Percentiles rank a stretch among this genome's conserved stretches.
Evolutionary conservation across 2,888 invertebrate species (phyloP).

Genomic region (Drosophila paramelanica): DNA sequence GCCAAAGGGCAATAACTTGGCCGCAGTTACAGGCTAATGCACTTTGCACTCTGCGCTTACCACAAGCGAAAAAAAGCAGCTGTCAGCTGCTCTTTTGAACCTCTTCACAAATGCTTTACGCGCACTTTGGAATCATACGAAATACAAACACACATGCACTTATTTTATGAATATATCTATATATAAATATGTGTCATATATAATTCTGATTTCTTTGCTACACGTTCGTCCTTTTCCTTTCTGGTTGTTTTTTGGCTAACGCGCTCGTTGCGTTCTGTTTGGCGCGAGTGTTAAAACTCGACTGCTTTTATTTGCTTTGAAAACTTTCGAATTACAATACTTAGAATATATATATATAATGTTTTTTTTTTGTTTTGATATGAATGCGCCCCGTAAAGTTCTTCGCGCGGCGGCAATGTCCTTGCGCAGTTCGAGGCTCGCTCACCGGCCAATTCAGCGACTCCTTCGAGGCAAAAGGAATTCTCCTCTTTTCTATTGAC

Average conservation of each 20-base stretch:
- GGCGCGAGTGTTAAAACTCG: slow-evolving; percentile 81
- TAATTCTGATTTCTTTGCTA: slow-evolving; percentile 3
- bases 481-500: slow-evolving; percentile 68
- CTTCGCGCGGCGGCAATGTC: slow-evolving; percentile 67
- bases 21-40: slow-evolving; percentile 78
- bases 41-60: slow-evolving; percentile 69
- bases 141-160: not conserved
- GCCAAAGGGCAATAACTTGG: slow-evolving; percentile 82
- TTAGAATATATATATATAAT: slow-evolving; percentile 64
- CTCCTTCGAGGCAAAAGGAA: slow-evolving; percentile 3
- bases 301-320: slow-evolving; percentile 80
- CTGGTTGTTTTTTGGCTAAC: slow-evolving; percentile 10
- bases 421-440: slow-evolving; percentile 83
- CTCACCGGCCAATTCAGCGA: slow-evolving; percentile 47
- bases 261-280: slow-evolving; percentile 62
- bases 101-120: not conserved
- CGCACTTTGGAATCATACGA: slow-evolving; percentile 1
- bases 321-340: slow-evolving; percentile 82
- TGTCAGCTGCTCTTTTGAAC: not conserved
- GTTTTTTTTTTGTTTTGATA: slow-evolving; percentile 63
- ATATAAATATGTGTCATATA: not conserved
- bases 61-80: slow-evolving; percentile 29
- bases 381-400: slow-evolving; percentile 25
- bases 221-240: not conserved
- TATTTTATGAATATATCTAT: not conserved